These are phyloP conservation scores for Craniophora ligustri DNA, from an alignment of 2,888 invertebrate genomes.

Conservation along the genomic window DNA sequence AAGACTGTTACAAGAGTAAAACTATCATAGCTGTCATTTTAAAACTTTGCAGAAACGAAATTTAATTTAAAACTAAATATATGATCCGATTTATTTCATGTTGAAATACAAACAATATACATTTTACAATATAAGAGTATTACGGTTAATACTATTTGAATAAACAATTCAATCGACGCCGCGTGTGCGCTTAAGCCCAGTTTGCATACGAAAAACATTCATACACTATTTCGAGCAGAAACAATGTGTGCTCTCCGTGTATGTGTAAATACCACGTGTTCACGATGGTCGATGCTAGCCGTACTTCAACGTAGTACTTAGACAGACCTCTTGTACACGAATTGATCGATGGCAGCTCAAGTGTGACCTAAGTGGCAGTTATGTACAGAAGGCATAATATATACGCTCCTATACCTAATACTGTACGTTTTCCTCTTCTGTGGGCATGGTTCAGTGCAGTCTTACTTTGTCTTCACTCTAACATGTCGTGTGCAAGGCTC, in stretches of 20 bases:
- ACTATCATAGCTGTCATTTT: too few species aligned
- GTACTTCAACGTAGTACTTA: constrained; percentile 25
- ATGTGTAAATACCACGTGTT: constrained; percentile 17
- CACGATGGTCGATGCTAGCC: constrained; percentile 28
- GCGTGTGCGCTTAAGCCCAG: background rate
- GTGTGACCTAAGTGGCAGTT: constrained; percentile 42
- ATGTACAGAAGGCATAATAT: constrained; percentile 39
- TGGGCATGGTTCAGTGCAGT: constrained; percentile 20
- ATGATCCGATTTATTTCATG: too few species aligned
- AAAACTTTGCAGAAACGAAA: too few species aligned
- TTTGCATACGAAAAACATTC: constrained; percentile 13
- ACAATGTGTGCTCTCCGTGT: background rate
- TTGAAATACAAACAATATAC: too few species aligned
- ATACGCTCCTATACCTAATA: constrained; percentile 12
- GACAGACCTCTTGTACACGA: constrained; percentile 30
- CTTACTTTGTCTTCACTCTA: constrained; percentile 7
- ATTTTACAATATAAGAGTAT: too few species aligned
- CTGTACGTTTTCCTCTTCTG: constrained; percentile 13
- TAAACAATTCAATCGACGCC: constrained; percentile 3
- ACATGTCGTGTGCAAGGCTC: constrained; percentile 6
- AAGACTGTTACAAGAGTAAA: too few species aligned
- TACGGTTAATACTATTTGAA: constrained; percentile 1
- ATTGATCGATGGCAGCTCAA: constrained; percentile 41
- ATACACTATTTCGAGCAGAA: background rate
- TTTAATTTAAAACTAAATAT: too few species aligned